Conservation (phyloP, 2,797 vertebrate genomes). For the Phoxinus dragarum region DNA sequence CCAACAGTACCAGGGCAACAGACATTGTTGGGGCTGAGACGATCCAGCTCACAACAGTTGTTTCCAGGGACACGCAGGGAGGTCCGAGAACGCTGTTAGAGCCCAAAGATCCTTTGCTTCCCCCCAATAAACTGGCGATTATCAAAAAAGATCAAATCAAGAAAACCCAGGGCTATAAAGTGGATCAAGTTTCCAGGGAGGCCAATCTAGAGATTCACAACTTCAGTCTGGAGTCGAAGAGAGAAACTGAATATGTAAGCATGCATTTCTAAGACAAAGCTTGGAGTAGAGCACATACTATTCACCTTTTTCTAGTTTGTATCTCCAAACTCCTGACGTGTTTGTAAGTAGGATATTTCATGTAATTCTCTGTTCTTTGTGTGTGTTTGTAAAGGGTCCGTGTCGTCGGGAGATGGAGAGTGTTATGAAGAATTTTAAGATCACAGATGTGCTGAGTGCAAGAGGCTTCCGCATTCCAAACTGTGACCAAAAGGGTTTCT, state of each 20-base stretch:
- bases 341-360: neutral
- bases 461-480: conserved; percentile 93
- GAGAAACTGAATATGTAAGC: conserved; percentile 93
- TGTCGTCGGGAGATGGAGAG: conserved; percentile 95
- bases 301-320: conserved; percentile 1
- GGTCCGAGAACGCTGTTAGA: conserved; percentile 60
- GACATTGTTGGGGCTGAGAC: conserved; percentile 49
- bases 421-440: conserved; percentile 89
- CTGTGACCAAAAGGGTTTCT: conserved; percentile 97
- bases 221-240: conserved; percentile 90
- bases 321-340: neutral
- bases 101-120: conserved; percentile 73
- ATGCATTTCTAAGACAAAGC: conserved; percentile 4
- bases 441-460: conserved; percentile 89
- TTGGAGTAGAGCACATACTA: neutral
- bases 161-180: conserved; percentile 89
- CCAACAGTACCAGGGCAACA: conserved; percentile 68
- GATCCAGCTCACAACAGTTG: conserved; percentile 53
- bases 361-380: conserved; percentile 8
- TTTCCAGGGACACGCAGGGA: conserved; percentile 38
- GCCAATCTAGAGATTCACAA: conserved; percentile 87
- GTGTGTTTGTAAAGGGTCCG: conserved; percentile 82
- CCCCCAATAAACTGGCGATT: conserved; percentile 78
- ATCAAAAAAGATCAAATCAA: conserved; percentile 86
- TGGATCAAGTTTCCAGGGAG: conserved; percentile 82